phyloP scores from a whole-genome alignment of 2,888 invertebrate genomes.

The Phrixothrix hirtus region DNA sequence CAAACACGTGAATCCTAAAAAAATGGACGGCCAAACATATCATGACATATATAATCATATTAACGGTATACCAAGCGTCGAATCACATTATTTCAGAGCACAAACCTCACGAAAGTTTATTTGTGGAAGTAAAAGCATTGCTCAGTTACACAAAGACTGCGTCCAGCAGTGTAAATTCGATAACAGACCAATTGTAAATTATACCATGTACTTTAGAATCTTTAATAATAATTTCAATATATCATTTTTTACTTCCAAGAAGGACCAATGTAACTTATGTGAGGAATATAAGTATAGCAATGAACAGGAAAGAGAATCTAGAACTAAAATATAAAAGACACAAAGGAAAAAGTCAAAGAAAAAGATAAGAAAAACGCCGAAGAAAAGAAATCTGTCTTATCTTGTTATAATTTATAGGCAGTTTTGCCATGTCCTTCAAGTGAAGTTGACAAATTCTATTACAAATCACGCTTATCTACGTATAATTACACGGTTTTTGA shows the following conservation, averaged over 20 bases:
- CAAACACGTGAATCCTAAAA: too few relatives aligned
- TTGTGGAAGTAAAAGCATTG: too few relatives aligned
- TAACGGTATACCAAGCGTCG: too few relatives aligned
- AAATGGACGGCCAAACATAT: too few relatives aligned
- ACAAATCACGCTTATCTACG: not conserved
- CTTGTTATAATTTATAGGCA: slow-evolving; percentile 25
- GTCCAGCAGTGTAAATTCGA: slow-evolving; percentile 29
- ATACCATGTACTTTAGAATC: slow-evolving; percentile 31
- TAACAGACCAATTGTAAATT: slow-evolving; percentile 19
- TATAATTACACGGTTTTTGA: not conserved
- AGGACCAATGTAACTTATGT: slow-evolving; percentile 36
- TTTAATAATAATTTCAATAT: slow-evolving; percentile 33
- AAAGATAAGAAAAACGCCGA: slow-evolving; percentile 15
- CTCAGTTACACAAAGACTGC: slow-evolving; percentile 41
- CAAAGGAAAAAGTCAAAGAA: slow-evolving; percentile 15
- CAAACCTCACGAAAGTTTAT: too few relatives aligned
- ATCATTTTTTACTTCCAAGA: slow-evolving; percentile 29
- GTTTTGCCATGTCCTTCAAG: slow-evolving; percentile 17
- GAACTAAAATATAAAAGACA: slow-evolving; percentile 11
- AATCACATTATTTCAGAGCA: too few relatives aligned
- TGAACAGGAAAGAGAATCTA: slow-evolving; percentile 4
- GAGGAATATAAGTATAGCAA: slow-evolving; percentile 23
- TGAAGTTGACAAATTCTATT: not conserved
- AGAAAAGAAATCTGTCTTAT: slow-evolving; percentile 6
- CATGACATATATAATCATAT: too few relatives aligned